Conservation (phyloP, 64 coral and sea anemone species). For the Acropora yongei region DNA sequence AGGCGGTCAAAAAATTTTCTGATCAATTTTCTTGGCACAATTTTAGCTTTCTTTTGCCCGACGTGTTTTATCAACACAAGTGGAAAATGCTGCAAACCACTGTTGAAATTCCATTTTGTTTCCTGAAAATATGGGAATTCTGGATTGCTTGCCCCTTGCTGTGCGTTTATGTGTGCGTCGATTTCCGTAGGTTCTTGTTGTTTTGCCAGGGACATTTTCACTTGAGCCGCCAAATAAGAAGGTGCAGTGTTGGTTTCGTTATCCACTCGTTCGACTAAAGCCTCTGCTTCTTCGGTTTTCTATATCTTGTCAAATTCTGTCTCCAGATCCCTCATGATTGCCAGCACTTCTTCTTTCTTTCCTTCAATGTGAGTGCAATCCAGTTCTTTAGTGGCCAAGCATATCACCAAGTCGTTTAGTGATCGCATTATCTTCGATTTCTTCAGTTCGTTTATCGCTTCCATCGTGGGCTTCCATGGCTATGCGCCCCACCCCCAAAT, state of each 20-base stretch:
- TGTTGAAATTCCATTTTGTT: conserved; percentile 8
- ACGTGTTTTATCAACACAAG: conserved; percentile 22
- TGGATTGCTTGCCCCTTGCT: background rate
- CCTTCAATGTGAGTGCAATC: too few relatives aligned
- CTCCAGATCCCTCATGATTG: background rate
- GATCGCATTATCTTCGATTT: too few relatives aligned
- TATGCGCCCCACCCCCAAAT: too few relatives aligned
- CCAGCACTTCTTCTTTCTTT: background rate
- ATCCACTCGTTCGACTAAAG: background rate
- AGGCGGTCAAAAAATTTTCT: background rate
- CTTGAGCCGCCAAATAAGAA: background rate
- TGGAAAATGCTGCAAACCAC: conserved; percentile 25
- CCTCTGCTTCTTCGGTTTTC: background rate
- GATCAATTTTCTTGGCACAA: background rate
- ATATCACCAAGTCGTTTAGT: too few relatives aligned
- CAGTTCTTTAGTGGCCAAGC: too few relatives aligned
- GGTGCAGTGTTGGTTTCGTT: background rate
- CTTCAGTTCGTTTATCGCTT: too few relatives aligned
- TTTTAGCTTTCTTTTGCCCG: background rate
- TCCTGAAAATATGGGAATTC: conserved; percentile 36
- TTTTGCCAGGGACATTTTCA: background rate
- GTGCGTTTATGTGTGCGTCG: background rate
- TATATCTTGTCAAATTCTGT: background rate
- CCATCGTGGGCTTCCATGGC: too few relatives aligned
- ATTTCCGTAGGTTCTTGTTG: background rate